These are phyloP conservation scores for Hoplodrina blanda DNA, from an alignment of 2,888 invertebrate genomes.

Conservation along the genomic window DNA sequence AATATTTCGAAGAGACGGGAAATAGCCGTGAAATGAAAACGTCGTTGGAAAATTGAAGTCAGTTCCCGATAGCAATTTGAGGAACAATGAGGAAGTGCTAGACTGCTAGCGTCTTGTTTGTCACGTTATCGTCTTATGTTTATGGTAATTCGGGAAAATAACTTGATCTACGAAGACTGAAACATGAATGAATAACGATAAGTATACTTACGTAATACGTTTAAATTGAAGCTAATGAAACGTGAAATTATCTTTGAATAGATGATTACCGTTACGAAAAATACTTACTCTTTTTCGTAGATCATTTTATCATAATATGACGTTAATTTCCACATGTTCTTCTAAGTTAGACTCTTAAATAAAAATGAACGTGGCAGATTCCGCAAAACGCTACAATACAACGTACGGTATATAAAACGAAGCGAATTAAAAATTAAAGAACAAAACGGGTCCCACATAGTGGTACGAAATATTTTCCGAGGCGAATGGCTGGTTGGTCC, in stretches of 20 bases:
- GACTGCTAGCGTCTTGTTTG: slow-evolving; percentile 37
- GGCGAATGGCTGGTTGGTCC: slow-evolving; percentile 23
- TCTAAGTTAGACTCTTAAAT: background rate
- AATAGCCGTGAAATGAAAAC: slow-evolving; percentile 78
- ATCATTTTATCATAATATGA: background rate
- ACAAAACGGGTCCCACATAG: slow-evolving; percentile 32
- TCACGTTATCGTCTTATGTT: slow-evolving; percentile 15
- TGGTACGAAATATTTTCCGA: slow-evolving; percentile 36
- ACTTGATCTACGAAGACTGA: background rate
- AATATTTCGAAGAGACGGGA: slow-evolving; percentile 64
- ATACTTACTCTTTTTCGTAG: too few relatives aligned
- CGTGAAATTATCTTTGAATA: background rate
- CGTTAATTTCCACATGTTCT: background rate
- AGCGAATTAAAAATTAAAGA: slow-evolving; percentile 42
- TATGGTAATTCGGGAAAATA: slow-evolving; percentile 25
- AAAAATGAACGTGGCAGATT: slow-evolving; percentile 6
- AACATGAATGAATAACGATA: background rate
- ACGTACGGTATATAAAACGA: slow-evolving; percentile 10
- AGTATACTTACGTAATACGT: background rate
- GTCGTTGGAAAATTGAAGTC: slow-evolving; percentile 76
- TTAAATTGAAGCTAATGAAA: slow-evolving; percentile 2
- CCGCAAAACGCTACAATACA: slow-evolving; percentile 8
- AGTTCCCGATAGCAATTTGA: slow-evolving; percentile 64
- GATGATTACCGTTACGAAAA: too few relatives aligned
- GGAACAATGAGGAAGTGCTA: slow-evolving; percentile 38